These are phyloP conservation scores for Ooceraea biroi DNA, from an alignment of 1,140 invertebrate genomes.

Conservation along the genomic window DNA sequence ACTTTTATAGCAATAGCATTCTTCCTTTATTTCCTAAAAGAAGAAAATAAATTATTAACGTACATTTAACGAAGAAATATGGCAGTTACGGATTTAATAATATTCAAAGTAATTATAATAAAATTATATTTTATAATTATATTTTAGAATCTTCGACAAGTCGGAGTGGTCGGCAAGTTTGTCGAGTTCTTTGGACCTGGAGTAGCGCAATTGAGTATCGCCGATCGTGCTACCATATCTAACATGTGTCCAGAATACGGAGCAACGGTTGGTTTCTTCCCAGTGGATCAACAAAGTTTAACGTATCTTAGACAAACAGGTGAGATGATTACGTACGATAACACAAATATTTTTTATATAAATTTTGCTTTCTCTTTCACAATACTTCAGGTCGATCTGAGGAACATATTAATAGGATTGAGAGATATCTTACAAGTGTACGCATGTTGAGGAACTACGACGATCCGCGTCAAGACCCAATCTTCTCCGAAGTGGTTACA, in stretches of 20 bases:
- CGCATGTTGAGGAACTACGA: conserved; percentile 95
- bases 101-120: conserved; percentile 8
- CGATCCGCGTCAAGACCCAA: conserved; percentile 92
- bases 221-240: conserved; percentile 96
- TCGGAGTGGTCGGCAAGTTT: conserved; percentile 99
- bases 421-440: conserved; percentile 93
- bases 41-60: no score
- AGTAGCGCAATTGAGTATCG: conserved; percentile 95
- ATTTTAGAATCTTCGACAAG: conserved; percentile 93
- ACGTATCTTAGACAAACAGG: conserved; percentile 96
- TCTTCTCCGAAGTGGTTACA: conserved; percentile 94
- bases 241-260: conserved; percentile 99
- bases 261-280: conserved; percentile 98
- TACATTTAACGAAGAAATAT: no score
- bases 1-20: no score
- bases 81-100: not conserved
- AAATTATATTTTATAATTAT: conserved; percentile 39
- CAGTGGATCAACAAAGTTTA: conserved; percentile 95
- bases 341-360: conserved; percentile 1
- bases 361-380: not conserved
- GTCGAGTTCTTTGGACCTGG: conserved; percentile 99
- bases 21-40: no score
- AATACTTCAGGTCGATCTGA: conserved; percentile 91
- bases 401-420: conserved; percentile 93
- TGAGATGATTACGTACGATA: conserved; percentile 80